These are phyloP conservation scores for Sapajus apella DNA, from an alignment of 2,113 vertebrate species.

Conservation along the genomic window DNA sequence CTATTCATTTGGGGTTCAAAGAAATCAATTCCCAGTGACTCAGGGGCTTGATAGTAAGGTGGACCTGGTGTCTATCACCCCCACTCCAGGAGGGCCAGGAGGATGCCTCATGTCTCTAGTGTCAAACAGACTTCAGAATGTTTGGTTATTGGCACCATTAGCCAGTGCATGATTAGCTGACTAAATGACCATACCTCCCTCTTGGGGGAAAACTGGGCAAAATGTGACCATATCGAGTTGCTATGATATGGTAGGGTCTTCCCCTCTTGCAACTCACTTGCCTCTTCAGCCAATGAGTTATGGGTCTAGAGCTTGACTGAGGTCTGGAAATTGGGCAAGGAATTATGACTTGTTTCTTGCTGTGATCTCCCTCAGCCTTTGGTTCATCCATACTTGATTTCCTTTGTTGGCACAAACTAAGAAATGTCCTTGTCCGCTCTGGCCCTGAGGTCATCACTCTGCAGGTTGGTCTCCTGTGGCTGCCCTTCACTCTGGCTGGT, in stretches of 20 bases:
- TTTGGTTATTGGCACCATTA: neutral
- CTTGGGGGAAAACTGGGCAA: neutral
- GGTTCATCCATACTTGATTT: neutral
- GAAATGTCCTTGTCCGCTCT: neutral
- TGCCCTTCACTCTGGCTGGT: neutral
- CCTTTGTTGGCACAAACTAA: neutral
- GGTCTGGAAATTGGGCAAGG: neutral
- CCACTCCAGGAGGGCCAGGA: accelerated
- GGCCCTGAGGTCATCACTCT: too few species aligned
- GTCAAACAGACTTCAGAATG: neutral
- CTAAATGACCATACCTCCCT: accelerated
- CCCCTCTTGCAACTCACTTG: neutral
- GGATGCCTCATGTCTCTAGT: accelerated
- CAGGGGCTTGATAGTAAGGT: accelerated
- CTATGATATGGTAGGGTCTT: neutral
- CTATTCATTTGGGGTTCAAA: neutral
- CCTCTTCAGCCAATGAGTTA: neutral
- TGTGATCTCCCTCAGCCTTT: neutral
- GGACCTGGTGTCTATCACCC: neutral
- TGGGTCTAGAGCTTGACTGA: neutral
- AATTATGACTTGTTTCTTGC: too few species aligned
- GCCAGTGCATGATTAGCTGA: neutral
- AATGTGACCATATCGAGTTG: accelerated
- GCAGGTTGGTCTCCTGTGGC: neutral
- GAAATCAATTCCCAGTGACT: neutral